phyloP scores from a whole-genome alignment of 2,797 vertebrate genomes.

The Glyptemys insculpta region DNA sequence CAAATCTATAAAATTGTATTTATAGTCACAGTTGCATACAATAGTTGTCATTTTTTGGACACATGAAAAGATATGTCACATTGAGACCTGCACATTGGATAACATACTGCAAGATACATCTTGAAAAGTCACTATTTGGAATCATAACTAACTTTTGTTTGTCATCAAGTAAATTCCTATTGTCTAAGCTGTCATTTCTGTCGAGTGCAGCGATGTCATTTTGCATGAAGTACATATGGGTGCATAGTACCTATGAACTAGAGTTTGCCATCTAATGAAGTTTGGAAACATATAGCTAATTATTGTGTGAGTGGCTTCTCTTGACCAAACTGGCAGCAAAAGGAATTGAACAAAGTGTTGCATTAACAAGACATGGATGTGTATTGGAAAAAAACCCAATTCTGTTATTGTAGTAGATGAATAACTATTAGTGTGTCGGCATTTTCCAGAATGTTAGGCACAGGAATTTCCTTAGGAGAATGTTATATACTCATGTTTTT shows the following conservation, averaged over 20 bases:
- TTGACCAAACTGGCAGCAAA: not conserved
- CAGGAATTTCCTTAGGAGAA: not conserved
- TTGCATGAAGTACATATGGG: not conserved
- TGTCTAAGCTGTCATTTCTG: not conserved
- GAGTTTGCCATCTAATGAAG: not conserved
- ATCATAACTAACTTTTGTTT: not conserved
- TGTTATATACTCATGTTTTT: not conserved
- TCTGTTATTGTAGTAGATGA: not conserved
- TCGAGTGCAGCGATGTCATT: not conserved
- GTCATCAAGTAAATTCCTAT: not conserved
- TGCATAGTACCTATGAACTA: not conserved
- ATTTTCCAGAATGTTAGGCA: not conserved
- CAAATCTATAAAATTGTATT: not conserved
- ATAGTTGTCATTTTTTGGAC: not conserved
- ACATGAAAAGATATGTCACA: fast-evolving
- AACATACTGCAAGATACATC: not conserved
- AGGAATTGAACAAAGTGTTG: not conserved
- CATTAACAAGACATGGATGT: not conserved
- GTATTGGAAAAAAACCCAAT: not conserved
- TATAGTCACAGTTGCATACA: not conserved
- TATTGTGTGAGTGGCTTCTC: not conserved
- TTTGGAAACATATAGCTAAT: not conserved
- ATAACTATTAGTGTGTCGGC: not conserved
- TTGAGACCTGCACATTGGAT: not conserved
- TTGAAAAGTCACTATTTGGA: not conserved